Conservation (phyloP, 2,797 vertebrate genomes). For the Natrix natrix region DNA sequence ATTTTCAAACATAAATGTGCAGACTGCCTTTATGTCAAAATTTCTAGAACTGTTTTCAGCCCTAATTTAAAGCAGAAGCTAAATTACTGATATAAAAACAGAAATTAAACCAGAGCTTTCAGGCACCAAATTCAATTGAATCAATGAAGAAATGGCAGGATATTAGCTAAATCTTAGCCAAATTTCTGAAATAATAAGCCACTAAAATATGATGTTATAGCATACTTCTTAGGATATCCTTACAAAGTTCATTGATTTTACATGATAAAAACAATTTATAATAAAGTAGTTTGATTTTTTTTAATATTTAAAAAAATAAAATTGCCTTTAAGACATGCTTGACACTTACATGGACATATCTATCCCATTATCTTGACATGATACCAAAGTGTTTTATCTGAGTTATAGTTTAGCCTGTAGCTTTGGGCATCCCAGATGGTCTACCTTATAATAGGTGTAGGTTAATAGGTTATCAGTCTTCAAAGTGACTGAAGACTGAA, state of each 20-base stretch:
- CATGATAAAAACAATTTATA: background rate
- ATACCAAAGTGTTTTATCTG: background rate
- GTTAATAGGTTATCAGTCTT: background rate
- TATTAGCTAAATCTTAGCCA: background rate
- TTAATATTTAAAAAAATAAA: background rate
- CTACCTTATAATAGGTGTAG: background rate
- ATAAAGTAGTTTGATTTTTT: background rate
- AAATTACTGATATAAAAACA: background rate
- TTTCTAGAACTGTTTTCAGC: background rate
- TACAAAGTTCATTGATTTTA: background rate
- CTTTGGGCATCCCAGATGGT: background rate
- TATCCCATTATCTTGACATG: background rate
- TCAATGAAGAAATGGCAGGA: background rate
- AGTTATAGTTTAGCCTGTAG: background rate
- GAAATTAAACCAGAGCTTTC: background rate
- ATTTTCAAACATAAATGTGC: background rate
- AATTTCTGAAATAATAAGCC: background rate
- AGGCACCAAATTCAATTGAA: slow-evolving; percentile 20
- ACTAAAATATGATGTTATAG: background rate
- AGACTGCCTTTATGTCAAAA: background rate
- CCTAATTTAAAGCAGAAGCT: background rate
- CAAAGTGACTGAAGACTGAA: background rate
- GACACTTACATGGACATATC: background rate
- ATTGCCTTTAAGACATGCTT: background rate
- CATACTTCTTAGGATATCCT: background rate